Evolutionary conservation across 2,797 vertebrate species (phyloP).

Genomic region (Sylvia borin): DNA sequence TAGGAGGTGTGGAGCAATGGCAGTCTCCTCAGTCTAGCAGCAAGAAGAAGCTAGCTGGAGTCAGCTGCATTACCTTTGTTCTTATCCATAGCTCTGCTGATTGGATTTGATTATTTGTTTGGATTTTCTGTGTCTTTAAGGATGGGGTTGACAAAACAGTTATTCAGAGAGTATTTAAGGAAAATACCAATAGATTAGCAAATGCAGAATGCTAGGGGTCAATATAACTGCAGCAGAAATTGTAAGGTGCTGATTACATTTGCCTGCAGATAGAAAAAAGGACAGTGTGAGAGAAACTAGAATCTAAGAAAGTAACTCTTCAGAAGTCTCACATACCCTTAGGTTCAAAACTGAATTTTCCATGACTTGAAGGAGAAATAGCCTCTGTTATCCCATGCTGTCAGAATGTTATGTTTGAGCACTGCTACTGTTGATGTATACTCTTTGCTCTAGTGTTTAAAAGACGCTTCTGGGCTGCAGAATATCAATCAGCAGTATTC

Average conservation of each 20-base stretch:
- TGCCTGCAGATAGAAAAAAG: not conserved
- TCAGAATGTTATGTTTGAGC: conserved; percentile 13
- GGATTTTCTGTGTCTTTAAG: not conserved
- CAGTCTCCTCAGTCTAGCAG: not conserved
- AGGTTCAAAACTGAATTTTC: not conserved
- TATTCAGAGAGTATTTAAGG: not conserved
- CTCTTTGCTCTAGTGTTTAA: conserved; percentile 35
- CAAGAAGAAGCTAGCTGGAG: not conserved
- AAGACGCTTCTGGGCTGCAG: conserved; percentile 9
- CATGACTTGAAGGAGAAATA: not conserved
- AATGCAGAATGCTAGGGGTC: not conserved
- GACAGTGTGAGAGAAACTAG: not conserved
- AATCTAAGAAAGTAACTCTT: not conserved
- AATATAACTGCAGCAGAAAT: not conserved
- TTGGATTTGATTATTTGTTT: not conserved
- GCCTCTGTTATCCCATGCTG: conserved; percentile 2
- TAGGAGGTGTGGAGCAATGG: not conserved
- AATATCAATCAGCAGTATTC: conserved; percentile 43
- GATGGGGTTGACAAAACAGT: not conserved
- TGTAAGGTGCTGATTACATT: not conserved
- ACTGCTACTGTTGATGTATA: conserved; percentile 20
- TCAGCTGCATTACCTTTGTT: not conserved
- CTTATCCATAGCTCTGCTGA: not conserved
- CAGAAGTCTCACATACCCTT: not conserved
- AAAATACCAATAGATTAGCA: not conserved